phyloP scores from a whole-genome alignment of 2,888 invertebrate species.

The Ceraclea dissimilis region DNA sequence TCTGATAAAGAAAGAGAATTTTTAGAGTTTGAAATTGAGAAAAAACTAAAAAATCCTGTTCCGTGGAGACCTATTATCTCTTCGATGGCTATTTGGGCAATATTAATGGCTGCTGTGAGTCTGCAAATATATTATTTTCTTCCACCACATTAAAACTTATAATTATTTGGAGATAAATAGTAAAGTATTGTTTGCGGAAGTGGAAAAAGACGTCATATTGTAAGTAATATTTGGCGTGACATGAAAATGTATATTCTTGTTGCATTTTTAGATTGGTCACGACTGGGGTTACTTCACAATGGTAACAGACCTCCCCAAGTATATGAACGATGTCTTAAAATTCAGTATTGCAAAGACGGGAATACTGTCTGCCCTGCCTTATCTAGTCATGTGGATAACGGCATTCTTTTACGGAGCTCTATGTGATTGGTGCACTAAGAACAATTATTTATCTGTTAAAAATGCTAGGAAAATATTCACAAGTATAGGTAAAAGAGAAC shows the following conservation, averaged over 20 bases:
- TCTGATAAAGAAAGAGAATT: slow-evolving; percentile 43
- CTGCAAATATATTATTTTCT: not conserved
- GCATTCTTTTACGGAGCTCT: slow-evolving; percentile 41
- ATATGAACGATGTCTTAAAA: slow-evolving; percentile 47
- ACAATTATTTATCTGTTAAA: slow-evolving; percentile 31
- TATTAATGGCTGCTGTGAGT: slow-evolving; percentile 61
- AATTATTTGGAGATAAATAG: too few species aligned
- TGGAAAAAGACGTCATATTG: not conserved
- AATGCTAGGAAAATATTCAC: slow-evolving; percentile 36
- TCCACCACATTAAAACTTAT: too few species aligned
- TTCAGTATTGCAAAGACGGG: slow-evolving; percentile 48
- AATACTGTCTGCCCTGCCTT: slow-evolving; percentile 46
- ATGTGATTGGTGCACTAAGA: slow-evolving; percentile 38
- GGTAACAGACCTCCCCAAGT: slow-evolving; percentile 51
- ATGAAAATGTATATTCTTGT: not conserved
- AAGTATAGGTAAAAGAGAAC: slow-evolving; percentile 35
- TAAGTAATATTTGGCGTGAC: too few species aligned
- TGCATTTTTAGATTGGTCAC: slow-evolving; percentile 39
- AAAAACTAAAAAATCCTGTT: slow-evolving; percentile 50
- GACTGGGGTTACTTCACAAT: slow-evolving; percentile 54
- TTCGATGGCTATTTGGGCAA: slow-evolving; percentile 59
- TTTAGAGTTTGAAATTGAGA: slow-evolving; percentile 39
- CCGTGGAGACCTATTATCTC: slow-evolving; percentile 62
- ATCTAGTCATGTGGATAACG: slow-evolving; percentile 47
- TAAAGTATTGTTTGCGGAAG: too few species aligned